A percentile compares a stretch with the other conserved stretches of the same genome.
Evolutionary conservation across 1,140 invertebrate genomes (phyloP).

Genomic region (Chrysoperla carnea): DNA sequence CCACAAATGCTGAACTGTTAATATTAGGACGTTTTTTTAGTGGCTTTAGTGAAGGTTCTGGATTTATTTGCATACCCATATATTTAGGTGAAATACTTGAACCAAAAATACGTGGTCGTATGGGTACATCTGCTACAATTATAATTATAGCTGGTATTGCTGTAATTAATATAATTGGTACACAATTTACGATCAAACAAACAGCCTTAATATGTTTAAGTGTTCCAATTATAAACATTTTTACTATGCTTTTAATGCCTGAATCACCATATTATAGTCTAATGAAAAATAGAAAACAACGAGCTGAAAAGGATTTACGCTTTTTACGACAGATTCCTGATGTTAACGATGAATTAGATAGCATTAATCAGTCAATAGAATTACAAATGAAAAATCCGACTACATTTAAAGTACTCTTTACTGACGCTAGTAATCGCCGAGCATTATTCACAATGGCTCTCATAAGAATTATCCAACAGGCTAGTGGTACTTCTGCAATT

Average conservation of each 20-base stretch:
- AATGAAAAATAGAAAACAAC: conserved; percentile 45
- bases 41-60: conserved; percentile 34
- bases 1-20: conserved; percentile 17
- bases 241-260: conserved; percentile 47
- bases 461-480: conserved; percentile 34
- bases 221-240: conserved; percentile 25
- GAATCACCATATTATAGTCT: conserved; percentile 81
- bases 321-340: conserved; percentile 63
- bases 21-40: conserved; percentile 28
- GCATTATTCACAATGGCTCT: conserved; percentile 29
- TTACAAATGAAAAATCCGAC: conserved; percentile 15
- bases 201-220: conserved; percentile 27
- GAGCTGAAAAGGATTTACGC: conserved; percentile 49
- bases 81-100: conserved; percentile 34
- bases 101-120: conserved; percentile 31
- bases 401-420: conserved; percentile 23
- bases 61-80: conserved; percentile 28
- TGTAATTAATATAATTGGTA: conserved; percentile 28
- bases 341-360: conserved; percentile 55
- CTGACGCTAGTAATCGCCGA: conserved; percentile 21
- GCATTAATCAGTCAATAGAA: conserved; percentile 34
- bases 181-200: conserved; percentile 24
- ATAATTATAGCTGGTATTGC: conserved; percentile 26
- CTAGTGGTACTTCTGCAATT: conserved; percentile 38
- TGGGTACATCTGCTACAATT: conserved; percentile 30